These are phyloP conservation scores for Rhincodon typus DNA, from an alignment of 2,797 vertebrate species.

Conservation along the genomic window DNA sequence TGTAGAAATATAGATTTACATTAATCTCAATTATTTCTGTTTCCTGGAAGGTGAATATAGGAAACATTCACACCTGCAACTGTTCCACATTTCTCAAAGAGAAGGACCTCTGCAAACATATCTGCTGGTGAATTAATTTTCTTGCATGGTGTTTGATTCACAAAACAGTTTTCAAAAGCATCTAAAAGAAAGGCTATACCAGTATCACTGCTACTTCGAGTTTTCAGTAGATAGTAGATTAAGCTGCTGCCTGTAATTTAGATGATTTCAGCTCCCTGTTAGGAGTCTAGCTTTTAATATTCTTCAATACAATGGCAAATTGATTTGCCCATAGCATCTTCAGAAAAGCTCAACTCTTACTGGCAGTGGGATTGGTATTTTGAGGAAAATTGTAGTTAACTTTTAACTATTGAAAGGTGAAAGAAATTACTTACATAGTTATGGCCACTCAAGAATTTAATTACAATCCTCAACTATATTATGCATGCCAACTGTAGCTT, in stretches of 20 bases:
- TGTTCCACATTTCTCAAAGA: conserved; percentile 57
- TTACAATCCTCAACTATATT: not conserved
- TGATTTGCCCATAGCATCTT: not conserved
- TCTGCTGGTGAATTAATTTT: conserved; percentile 61
- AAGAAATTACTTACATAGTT: not conserved
- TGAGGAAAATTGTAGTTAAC: not conserved
- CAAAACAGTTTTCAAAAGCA: not conserved
- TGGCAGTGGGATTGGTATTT: not conserved
- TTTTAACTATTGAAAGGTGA: not conserved
- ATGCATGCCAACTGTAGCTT: not conserved
- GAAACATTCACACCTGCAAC: conserved; percentile 63
- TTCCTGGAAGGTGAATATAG: conserved; percentile 59
- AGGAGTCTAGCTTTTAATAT: not conserved
- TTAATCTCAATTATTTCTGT: conserved; percentile 4
- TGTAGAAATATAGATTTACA: not conserved
- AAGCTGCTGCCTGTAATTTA: not conserved
- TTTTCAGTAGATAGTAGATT: no score
- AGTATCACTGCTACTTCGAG: not conserved
- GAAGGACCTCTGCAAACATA: conserved; percentile 63
- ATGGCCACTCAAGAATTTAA: not conserved
- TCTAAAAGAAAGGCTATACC: not conserved
- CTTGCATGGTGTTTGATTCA: not conserved
- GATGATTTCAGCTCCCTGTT: not conserved
- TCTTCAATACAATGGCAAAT: not conserved
- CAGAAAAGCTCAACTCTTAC: not conserved